Evolutionary conservation across 2,888 invertebrate species (phyloP).

Genomic region (Apamea monoglypha): DNA sequence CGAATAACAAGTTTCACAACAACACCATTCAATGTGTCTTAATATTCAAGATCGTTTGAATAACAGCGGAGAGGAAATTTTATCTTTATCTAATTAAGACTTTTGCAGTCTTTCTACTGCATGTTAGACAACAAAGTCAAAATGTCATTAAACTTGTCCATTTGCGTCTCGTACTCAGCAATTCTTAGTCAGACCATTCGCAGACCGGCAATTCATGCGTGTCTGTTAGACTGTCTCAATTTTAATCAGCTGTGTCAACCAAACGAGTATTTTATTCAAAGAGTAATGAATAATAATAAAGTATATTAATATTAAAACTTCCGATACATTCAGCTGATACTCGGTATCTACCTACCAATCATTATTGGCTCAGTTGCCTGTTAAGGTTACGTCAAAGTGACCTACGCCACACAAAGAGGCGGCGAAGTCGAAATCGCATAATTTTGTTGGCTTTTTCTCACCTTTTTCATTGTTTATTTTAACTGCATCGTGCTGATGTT

Average conservation of each 20-base stretch:
- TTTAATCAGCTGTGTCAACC: constrained; percentile 52
- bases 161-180: constrained; percentile 10
- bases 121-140: constrained; percentile 24
- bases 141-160: constrained; percentile 27
- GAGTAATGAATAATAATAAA: constrained; percentile 9
- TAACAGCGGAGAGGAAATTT: constrained; percentile 31
- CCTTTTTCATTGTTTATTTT: constrained; percentile 42
- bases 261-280: constrained; percentile 9
- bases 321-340: constrained; percentile 41
- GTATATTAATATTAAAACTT: constrained; percentile 40
- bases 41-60: constrained; percentile 43
- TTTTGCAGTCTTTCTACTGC: background rate
- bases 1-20: constrained; percentile 48
- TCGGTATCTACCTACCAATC: constrained; percentile 15
- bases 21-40: constrained; percentile 2
- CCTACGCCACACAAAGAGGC: constrained; percentile 40
- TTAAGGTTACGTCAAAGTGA: constrained; percentile 63
- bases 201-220: constrained; percentile 7
- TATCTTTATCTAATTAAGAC: constrained; percentile 25
- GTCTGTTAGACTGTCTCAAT: constrained; percentile 8
- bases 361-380: constrained; percentile 53
- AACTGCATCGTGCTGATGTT: constrained; percentile 12
- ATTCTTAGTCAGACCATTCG: background rate
- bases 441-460: constrained; percentile 43
- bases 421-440: constrained; percentile 44